Conservation (phyloP, 1,140 invertebrate species). For the Drosophila baimaii region DNA sequence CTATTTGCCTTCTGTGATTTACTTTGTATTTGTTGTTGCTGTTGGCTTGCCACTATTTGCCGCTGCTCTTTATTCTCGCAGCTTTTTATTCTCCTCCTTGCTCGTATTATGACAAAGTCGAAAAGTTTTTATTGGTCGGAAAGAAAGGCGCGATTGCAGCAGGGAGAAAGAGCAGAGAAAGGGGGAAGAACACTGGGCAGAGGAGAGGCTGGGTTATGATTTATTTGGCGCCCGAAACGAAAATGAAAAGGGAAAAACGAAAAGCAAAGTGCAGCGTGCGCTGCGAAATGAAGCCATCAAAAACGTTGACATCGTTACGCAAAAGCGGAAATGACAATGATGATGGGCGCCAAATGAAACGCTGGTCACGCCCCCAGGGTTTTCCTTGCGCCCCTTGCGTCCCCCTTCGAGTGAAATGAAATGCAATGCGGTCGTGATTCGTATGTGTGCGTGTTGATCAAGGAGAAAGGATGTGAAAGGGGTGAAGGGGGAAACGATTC, state of each 20-base stretch:
- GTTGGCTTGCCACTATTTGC: conserved; percentile 6
- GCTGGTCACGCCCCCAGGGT: conserved; percentile 20
- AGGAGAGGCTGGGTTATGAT: conserved; percentile 58
- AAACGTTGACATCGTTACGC: conserved; percentile 78
- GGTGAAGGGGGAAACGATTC: conserved; percentile 24
- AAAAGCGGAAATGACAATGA: conserved; percentile 82
- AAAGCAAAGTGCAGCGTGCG: conserved; percentile 35
- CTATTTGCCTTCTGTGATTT: conserved; percentile 29
- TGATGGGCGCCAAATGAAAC: conserved; percentile 56
- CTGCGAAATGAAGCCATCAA: conserved; percentile 79
- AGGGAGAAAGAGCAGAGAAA: background rate
- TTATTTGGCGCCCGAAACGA: conserved; percentile 64
- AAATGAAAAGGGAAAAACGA: conserved; percentile 40
- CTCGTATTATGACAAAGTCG: conserved; percentile 78
- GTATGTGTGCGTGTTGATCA: conserved; percentile 14
- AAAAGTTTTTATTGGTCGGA: conserved; percentile 72
- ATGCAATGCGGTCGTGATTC: conserved; percentile 69
- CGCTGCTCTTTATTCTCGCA: conserved; percentile 22
- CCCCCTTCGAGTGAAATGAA: conserved; percentile 51
- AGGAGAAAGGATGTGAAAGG: conserved; percentile 13
- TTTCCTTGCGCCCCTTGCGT: background rate
- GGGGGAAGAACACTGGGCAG: background rate
- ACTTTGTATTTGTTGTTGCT: conserved; percentile 58
- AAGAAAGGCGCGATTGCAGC: conserved; percentile 6
- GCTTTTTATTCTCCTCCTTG: conserved; percentile 22